phyloP scores from a whole-genome alignment of 2,888 invertebrate genomes.

The Spilosoma lubricipeda region DNA sequence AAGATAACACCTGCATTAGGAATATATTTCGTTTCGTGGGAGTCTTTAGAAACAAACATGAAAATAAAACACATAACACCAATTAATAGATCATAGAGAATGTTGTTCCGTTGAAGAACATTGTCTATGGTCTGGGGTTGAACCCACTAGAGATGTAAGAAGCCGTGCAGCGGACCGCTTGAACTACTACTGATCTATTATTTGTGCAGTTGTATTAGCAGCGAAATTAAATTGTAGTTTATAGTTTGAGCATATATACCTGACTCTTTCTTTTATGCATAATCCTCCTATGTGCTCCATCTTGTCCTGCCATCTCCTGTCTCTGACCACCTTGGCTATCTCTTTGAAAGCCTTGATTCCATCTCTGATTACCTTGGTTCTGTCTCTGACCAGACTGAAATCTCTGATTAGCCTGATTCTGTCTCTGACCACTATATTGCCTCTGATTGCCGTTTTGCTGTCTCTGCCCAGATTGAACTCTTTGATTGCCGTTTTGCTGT shows the following conservation, averaged over 20 bases:
- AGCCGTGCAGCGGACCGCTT: too few species aligned
- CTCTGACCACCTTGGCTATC: constrained; percentile 24
- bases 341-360: constrained; percentile 20
- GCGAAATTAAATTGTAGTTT: not conserved
- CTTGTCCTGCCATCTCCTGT: constrained; percentile 46
- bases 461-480: constrained; percentile 13
- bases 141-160: too few species aligned
- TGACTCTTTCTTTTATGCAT: constrained; percentile 73
- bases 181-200: too few species aligned
- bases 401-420: constrained; percentile 6
- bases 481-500: constrained; percentile 10
- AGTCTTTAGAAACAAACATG: too few species aligned
- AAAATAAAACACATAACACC: too few species aligned
- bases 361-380: constrained; percentile 22
- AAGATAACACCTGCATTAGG: too few species aligned
- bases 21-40: too few species aligned
- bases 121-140: too few species aligned
- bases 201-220: too few species aligned
- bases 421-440: constrained; percentile 3
- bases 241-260: constrained; percentile 53
- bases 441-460: constrained; percentile 24
- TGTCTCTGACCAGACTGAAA: constrained; percentile 17
- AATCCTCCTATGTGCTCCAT: constrained; percentile 71
- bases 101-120: too few species aligned
- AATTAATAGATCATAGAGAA: too few species aligned